phyloP scores from a whole-genome alignment of 2,113 vertebrate genomes.

The Prunella fulvescens region DNA sequence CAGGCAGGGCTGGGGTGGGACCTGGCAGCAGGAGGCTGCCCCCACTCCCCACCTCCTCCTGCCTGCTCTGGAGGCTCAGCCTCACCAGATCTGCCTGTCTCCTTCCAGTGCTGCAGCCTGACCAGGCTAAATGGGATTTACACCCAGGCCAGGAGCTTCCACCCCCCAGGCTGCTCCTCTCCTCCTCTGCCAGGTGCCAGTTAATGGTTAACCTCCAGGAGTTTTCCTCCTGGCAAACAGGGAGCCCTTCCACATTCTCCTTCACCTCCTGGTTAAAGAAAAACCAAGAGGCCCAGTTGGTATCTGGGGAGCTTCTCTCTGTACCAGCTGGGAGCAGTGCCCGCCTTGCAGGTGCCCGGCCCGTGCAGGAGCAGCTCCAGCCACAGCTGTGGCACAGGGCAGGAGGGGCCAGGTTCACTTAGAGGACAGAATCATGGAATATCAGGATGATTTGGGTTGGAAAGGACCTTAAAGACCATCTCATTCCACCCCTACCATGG shows the following conservation, averaged over 20 bases:
- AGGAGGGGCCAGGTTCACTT: neutral
- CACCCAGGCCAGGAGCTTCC: neutral
- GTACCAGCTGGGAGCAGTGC: neutral
- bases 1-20: neutral
- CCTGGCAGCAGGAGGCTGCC: neutral
- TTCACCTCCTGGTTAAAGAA: constrained; percentile 32
- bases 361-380: neutral
- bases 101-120: neutral
- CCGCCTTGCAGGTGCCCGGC: neutral
- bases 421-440: neutral
- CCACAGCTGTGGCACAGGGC: rapidly evolving
- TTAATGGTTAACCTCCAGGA: constrained; percentile 42
- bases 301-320: neutral
- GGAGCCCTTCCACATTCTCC: neutral
- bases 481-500: neutral
- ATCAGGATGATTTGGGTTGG: neutral
- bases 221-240: neutral
- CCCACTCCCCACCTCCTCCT: neutral
- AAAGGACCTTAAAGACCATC: neutral
- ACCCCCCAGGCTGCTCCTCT: neutral
- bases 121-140: neutral
- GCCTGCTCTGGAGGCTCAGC: neutral
- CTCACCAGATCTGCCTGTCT: neutral
- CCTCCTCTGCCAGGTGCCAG: neutral
- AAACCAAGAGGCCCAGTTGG: neutral